Evolutionary conservation across 2,797 vertebrate genomes (phyloP), one percentile per base, ranked within the genome.

Genomic region (Masticophis lateralis): DNA sequence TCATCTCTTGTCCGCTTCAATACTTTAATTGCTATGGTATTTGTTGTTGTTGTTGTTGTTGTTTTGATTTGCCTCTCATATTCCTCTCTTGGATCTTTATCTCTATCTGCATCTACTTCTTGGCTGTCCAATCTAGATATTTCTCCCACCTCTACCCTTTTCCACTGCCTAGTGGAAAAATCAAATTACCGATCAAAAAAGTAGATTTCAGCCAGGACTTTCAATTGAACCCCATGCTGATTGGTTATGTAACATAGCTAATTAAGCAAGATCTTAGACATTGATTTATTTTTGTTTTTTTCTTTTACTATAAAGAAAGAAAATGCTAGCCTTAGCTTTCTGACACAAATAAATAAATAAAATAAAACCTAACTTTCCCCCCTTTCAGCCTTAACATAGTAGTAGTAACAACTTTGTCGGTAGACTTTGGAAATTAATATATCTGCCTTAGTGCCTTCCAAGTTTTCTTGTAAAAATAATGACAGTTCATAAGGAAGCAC

Each of bases 401-500:
- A 47, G 20, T 47, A 74, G 3, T 92, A 96, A 95, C 95, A 96
- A 96, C 93, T 94, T 63, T 56, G 92, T 94, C 86, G 63, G 95
- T 94, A 92, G 87, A 90, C 95, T 95, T 96, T 93, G 43, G 57
- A 94, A 97, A 97, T 96, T 96, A 96, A 94, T 94, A 96, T 69
- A 94, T 94, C 96, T 95, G 96, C 95, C 95, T 95, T 88, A 66
- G 94, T 2, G 89, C 92, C 91, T 96, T 92, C 94, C 94, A 60
- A 95, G 63, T 95, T 94, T 91, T 92, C 96, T 93, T 79, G 93
- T 94, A 94, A 90, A 89, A 97, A 95, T 94, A 95, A 95, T 90
- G 94, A 97, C 96, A 96, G 97, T 87, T 96, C 94, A 96, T 93
- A 93, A 96, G 96, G 95, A 96, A 95, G 94, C 96, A 95, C 96